Evolutionary conservation across 2,797 vertebrate genomes (phyloP), one percentile per base, ranked within the genome.

Genomic region (Prunella strophiata): DNA sequence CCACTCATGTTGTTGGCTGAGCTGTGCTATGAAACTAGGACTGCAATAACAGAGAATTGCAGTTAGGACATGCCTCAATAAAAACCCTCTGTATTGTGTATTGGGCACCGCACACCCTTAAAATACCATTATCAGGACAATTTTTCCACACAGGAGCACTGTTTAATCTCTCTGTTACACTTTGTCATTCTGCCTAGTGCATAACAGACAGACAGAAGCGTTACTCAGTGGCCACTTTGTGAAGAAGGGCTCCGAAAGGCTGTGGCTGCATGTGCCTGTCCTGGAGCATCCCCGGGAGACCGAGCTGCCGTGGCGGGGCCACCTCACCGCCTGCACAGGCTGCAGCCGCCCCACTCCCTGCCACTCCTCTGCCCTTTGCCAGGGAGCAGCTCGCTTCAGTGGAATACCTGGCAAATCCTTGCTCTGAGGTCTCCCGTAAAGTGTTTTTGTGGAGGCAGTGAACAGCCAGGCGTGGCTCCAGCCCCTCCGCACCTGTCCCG

Each of bases 31-130:
- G 88, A 75, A 88, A 50, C 71, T 26, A 30, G 51, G 77, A 48
- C 71, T 88, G 80, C 43, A 73, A 91, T 73, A 93, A 96, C 91
- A 91, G 66, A 88, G 70, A 84, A 85, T 48, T 86, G 54, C 30
- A 61, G 55, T 94, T 72, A 85, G 70, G 73, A 66, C 73, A 88
- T 75, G 85, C 83, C 71, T 94, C 90, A 73, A 4, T 85, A 86
- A 93, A 89, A 94, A 70, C 82, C 6, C 66, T 48, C 29, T 38
- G 26, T 48, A n/a, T 26, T 88, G 55, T 7, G 1, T 34, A 66
- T 3, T 55, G 27, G 58, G 26, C 85, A 73, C 36, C 40, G 34
- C 40, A 12, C 52, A 67, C 21, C 17, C 85, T 86, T 52, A 58
- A 71, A 93, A 88, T 42, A 72, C 51, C 67, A 48, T 61, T 73